Evolutionary conservation across 1,140 invertebrate genomes (phyloP).

Genomic region (Oncopodura yosiiana): DNA sequence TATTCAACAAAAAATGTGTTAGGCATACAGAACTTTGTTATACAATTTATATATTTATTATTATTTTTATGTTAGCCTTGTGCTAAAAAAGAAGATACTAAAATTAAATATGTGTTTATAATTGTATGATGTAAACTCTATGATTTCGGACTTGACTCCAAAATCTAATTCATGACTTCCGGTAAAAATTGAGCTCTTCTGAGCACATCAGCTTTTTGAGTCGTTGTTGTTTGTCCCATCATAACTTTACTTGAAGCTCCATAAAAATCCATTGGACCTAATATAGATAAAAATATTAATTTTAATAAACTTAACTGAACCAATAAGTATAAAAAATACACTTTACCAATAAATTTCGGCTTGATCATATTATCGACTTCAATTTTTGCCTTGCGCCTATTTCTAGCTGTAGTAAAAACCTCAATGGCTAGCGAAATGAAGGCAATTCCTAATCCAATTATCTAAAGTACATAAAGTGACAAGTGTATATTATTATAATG

Average conservation of each 20-base stretch:
- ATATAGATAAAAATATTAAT: no score
- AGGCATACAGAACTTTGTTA: no score
- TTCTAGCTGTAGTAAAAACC: constrained; percentile 32
- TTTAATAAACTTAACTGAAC: no score
- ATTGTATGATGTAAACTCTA: background rate
- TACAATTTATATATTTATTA: no score
- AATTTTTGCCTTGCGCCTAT: constrained; percentile 32
- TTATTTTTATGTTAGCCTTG: no score
- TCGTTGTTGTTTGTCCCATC: constrained; percentile 1
- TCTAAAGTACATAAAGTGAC: background rate
- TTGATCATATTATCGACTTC: constrained; percentile 31
- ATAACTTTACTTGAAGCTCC: constrained; percentile 12
- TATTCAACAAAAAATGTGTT: no score
- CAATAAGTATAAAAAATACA: no score
- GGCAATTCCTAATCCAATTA: constrained; percentile 30
- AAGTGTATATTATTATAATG: background rate
- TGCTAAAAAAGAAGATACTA: no score
- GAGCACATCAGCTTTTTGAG: constrained; percentile 27
- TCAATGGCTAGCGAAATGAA: constrained; percentile 34
- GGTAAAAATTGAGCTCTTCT: constrained; percentile 26
- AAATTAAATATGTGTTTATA: no score
- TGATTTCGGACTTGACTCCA: no score
- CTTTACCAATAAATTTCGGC: constrained; percentile 32
- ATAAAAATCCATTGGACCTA: constrained; percentile 34
- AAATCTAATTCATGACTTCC: constrained; percentile 34